phyloP scores from a whole-genome alignment of 2,113 vertebrate species.

The Mormoops blainvillei region DNA sequence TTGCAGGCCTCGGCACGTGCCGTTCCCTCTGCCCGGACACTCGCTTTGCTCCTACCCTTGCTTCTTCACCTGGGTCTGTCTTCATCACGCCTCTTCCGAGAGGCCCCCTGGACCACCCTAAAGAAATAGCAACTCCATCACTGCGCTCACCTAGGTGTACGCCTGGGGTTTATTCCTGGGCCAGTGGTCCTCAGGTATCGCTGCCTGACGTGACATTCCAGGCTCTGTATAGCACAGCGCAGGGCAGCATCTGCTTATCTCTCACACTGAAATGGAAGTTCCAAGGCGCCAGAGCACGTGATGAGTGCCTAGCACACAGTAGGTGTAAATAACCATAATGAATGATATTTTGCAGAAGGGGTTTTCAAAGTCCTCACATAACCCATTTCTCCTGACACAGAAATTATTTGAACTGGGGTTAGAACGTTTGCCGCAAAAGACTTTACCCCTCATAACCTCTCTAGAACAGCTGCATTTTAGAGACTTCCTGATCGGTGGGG shows the following conservation, averaged over 20 bases:
- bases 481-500: not conserved
- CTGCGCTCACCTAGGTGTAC: not conserved
- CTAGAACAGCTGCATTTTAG: not conserved
- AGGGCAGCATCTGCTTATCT: accelerated
- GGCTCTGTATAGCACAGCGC: accelerated
- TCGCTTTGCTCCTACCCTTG: accelerated
- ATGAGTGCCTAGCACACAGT: accelerated
- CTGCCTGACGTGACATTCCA: accelerated
- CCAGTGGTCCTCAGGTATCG: too few species aligned
- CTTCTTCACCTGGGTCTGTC: not conserved
- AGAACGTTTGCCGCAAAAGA: not conserved
- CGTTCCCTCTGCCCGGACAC: not conserved
- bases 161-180: too few species aligned
- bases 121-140: not conserved
- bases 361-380: not conserved
- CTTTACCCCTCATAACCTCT: not conserved
- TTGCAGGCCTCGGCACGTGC: accelerated
- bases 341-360: not conserved
- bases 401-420: not conserved
- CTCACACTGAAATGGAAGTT: not conserved
- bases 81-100: accelerated
- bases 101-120: not conserved
- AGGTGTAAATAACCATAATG: not conserved
- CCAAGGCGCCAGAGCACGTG: not conserved
- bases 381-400: not conserved